Conservation (phyloP, 1,140 invertebrate genomes). For the Anastrepha ludens region DNA sequence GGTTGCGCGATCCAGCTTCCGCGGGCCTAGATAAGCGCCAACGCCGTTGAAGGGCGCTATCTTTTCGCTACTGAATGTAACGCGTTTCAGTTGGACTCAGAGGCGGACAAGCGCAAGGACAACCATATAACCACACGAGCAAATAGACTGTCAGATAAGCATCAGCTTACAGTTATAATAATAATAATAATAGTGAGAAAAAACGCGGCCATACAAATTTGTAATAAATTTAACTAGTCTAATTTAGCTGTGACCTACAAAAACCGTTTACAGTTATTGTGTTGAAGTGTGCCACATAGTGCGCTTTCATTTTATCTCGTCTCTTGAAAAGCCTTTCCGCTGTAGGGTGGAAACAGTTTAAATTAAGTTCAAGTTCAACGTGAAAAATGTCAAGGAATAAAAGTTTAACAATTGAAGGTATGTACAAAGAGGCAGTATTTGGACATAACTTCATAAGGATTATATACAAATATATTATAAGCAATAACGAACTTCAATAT, state of each 20-base stretch:
- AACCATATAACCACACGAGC: background rate
- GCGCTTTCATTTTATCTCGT: no score
- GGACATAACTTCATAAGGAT: no score
- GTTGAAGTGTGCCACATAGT: no score
- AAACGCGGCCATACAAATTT: no score
- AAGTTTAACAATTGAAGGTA: conserved; percentile 69
- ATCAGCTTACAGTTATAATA: background rate
- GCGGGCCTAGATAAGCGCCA: conserved; percentile 37
- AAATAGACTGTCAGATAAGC: no score
- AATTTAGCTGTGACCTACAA: no score
- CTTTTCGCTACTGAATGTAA: conserved; percentile 37
- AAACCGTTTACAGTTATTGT: no score
- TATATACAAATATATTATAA: no score
- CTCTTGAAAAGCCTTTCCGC: no score
- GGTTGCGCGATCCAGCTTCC: conserved; percentile 38
- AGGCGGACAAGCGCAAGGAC: conserved; percentile 39
- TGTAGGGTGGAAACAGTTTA: background rate
- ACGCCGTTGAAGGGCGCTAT: conserved; percentile 29
- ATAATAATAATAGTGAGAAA: no score
- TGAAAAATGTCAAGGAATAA: conserved; percentile 61
- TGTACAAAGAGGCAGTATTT: conserved; percentile 50
- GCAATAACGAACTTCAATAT: no score
- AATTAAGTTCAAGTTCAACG: conserved; percentile 14
- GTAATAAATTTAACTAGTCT: no score
- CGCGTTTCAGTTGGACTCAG: background rate